A percentile compares a stretch with the other conserved stretches of the same genome.
phyloP scores from a whole-genome alignment of 2,113 vertebrate species.

The Crotalus horridus region DNA sequence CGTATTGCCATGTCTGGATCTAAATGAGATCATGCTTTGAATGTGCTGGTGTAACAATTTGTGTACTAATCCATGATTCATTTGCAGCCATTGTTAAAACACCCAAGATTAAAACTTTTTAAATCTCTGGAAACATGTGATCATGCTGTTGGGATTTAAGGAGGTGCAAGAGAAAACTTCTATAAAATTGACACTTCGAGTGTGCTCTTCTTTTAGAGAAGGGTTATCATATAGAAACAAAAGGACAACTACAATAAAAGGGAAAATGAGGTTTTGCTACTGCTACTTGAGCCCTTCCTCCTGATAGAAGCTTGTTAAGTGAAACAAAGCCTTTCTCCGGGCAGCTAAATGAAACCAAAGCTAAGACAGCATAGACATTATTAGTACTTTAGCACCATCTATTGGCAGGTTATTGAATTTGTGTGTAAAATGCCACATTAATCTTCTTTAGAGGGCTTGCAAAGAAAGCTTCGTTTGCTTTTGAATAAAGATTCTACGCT shows the following conservation, averaged over 20 bases:
- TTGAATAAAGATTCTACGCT: background rate
- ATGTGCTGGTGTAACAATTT: constrained; percentile 28
- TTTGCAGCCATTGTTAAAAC: constrained; percentile 29
- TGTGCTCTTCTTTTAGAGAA: background rate
- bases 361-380: background rate
- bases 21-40: constrained; percentile 54
- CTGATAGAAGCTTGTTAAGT: background rate
- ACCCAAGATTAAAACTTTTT: constrained; percentile 21
- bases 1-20: background rate
- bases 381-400: constrained; percentile 17
- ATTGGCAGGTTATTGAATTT: background rate
- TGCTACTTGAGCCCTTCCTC: background rate
- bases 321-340: background rate
- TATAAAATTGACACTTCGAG: constrained; percentile 10
- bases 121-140: constrained; percentile 47
- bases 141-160: constrained; percentile 56
- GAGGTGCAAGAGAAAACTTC: constrained; percentile 42
- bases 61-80: constrained; percentile 2
- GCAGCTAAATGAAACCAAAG: background rate
- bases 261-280: background rate
- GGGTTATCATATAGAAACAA: background rate
- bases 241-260: background rate
- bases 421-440: background rate
- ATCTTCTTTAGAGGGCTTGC: background rate
- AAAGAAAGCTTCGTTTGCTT: background rate